Evolutionary conservation across 1,140 invertebrate genomes (phyloP).

Genomic region (Teleopsis dalmanni): DNA sequence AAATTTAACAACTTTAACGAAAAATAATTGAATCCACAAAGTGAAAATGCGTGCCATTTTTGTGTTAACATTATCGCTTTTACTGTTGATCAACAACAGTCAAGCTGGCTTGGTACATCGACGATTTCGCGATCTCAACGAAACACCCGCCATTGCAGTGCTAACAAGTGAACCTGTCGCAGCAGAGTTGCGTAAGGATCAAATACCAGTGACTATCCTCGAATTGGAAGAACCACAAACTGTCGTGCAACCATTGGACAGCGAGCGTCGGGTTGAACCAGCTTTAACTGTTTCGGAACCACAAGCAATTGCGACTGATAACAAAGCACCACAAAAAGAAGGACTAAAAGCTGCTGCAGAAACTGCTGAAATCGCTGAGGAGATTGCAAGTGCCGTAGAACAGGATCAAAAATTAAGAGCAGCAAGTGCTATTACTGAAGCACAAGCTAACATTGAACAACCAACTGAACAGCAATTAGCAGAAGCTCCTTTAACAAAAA

Average conservation of each 20-base stretch:
- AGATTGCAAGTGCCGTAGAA: conserved; percentile 1
- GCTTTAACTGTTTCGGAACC: no score
- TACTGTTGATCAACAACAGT: neutral
- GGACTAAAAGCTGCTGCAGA: conserved; percentile 1
- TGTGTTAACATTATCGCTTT: neutral
- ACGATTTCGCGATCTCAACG: neutral
- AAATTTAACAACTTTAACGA: no score
- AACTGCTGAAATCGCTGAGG: conserved; percentile 5
- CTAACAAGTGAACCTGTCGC: neutral
- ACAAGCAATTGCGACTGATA: no score
- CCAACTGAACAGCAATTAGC: conserved; percentile 3
- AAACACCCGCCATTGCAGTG: neutral
- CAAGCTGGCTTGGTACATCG: conserved; percentile 6
- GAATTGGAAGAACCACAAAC: neutral
- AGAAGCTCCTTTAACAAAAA: neutral
- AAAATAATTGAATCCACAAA: no score
- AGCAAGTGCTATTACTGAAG: neutral
- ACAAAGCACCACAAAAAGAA: neutral
- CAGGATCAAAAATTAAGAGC: conserved; percentile 6
- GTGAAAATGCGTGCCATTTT: conserved; percentile 2
- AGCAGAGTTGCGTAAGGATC: neutral
- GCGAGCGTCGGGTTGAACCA: neutral
- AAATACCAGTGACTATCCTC: conserved; percentile 5
- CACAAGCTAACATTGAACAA: conserved; percentile 7
- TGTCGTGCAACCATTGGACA: neutral